These are phyloP conservation scores for Flabesymbios commensalis DNA, from an alignment of 2,888 invertebrate species.

Conservation along the genomic window DNA sequence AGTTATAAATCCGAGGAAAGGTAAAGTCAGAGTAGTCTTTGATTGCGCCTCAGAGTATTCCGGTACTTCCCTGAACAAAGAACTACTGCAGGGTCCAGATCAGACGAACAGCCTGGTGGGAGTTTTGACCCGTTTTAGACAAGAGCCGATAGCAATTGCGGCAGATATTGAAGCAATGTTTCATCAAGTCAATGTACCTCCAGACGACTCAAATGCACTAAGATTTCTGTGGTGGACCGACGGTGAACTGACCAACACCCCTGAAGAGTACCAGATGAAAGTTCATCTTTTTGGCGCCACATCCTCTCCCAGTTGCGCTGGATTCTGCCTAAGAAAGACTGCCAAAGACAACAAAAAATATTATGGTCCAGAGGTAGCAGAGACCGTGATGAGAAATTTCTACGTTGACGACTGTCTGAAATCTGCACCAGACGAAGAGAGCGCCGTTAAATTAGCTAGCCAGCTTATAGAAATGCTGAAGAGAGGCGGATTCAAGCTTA, in stretches of 20 bases:
- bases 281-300: slow-evolving; percentile 2
- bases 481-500: slow-evolving; percentile 3
- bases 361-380: not conserved
- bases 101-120: not conserved
- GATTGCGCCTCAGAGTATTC: not conserved
- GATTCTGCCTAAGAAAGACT: not conserved
- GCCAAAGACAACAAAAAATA: not conserved
- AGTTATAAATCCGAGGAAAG: not conserved
- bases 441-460: not conserved
- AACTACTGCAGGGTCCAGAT: slow-evolving; percentile 8
- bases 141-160: slow-evolving; percentile 1
- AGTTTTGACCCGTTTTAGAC: not conserved
- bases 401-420: slow-evolving; percentile 1
- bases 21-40: slow-evolving; percentile 5
- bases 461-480: not conserved
- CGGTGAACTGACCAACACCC: not conserved
- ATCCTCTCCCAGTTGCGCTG: not conserved
- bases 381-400: not conserved
- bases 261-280: not conserved
- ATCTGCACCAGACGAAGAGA: not conserved
- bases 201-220: not conserved
- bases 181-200: slow-evolving; percentile 1
- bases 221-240: slow-evolving; percentile 7
- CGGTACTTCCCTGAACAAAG: not conserved
- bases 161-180: slow-evolving; percentile 7